Evolutionary conservation across 2,888 invertebrate genomes (phyloP).

Genomic region (Cerastis rubricosa): DNA sequence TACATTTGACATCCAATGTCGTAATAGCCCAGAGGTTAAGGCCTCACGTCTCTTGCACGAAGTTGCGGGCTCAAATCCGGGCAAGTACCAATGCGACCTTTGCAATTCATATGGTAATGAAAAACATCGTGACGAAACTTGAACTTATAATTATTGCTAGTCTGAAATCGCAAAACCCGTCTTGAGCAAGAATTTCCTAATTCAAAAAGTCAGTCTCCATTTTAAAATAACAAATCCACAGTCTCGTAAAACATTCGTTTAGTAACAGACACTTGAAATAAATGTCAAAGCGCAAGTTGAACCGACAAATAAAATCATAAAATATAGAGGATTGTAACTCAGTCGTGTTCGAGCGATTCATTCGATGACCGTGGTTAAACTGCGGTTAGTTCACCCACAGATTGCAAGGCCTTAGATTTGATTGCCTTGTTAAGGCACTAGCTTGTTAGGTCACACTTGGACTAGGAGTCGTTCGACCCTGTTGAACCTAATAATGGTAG

Average conservation of each 20-base stretch:
- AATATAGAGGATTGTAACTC: conserved; percentile 48
- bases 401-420: conserved; percentile 55
- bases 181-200: not conserved
- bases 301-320: conserved; percentile 56
- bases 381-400: conserved; percentile 57
- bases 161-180: too few relatives aligned
- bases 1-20: too few relatives aligned
- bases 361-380: conserved; percentile 51
- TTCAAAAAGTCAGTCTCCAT: not conserved
- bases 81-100: too few relatives aligned
- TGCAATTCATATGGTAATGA: too few relatives aligned
- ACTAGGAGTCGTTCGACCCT: conserved; percentile 46
- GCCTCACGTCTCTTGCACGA: too few relatives aligned
- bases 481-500: conserved; percentile 47
- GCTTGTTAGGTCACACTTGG: conserved; percentile 61
- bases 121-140: too few relatives aligned
- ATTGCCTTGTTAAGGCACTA: conserved; percentile 62
- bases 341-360: conserved; percentile 53
- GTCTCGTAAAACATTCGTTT: conserved; percentile 11
- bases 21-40: too few relatives aligned
- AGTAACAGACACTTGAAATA: conserved; percentile 30
- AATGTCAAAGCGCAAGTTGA: conserved; percentile 19
- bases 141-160: too few relatives aligned
- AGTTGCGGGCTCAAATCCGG: too few relatives aligned
- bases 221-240: conserved; percentile 10